Base-by-base conservation (phyloP, 2,797 vertebrate species). In the Sciurus carolinensis region DNA sequence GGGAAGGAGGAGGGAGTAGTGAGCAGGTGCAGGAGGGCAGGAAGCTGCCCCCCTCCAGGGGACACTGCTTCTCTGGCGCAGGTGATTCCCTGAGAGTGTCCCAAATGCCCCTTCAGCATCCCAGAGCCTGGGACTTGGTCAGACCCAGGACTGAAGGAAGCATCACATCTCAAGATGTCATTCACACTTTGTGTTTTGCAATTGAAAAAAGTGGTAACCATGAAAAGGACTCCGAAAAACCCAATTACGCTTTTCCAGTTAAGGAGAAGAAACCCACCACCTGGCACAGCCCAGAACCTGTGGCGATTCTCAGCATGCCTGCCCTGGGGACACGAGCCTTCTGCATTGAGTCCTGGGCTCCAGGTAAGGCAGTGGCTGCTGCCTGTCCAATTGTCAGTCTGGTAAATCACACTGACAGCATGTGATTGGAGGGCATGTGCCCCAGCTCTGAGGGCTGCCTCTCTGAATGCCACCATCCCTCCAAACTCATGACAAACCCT, bases 291-390 rank as follows among this genome's bases (percentile, higher is more conserved):
- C 9, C 3, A 1, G 3, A 9, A 30, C 12, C 11, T 14, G 28
- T 1, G 11, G 22, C 0, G 0, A 3, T 0, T 18, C 24, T 2
- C 18, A 54, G 3, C 4, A 1, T 0, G 5, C 54, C 50, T 5
- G 9, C 3, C 64, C 11, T 30, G 30, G 12, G 30, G 13, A 1
- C 14, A 15, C 2, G 28, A 2, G 28, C 11, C 64, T 1, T 17
- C 50, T 6, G 6, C 14, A 3, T 7, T 0, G 67, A 42, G 67
- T 42, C 47, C 10, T 17, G 3, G 47, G 64, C 54, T 57, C 54
- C 54, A 22, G 54, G 54, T 18, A 7, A 22, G 47, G 30, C 1
- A 1, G 7, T 26, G 44, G 44, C 13, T 42, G 18, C 6, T 18
- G 28, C 18, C 62, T 84, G 42, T 24, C 30, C n/a, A 22, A 18